Conservation (phyloP, 2,888 invertebrate genomes). For the Eubasilissa splendida region DNA sequence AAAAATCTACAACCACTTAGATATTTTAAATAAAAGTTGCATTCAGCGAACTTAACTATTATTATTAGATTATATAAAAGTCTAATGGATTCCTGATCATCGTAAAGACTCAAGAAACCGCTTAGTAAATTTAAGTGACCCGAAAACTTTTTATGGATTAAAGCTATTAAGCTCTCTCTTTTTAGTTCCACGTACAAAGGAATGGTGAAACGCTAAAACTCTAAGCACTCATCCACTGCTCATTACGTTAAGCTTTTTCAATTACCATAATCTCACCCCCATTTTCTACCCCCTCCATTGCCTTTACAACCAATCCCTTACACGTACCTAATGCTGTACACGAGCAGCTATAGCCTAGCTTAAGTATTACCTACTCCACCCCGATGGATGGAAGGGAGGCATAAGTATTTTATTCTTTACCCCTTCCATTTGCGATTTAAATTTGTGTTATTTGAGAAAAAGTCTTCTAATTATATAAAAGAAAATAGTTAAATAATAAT, state of each 20-base stretch:
- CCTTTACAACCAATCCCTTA: constrained; percentile 54
- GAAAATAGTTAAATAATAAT: too few relatives aligned
- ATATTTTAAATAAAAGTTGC: too few relatives aligned
- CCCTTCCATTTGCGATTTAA: constrained; percentile 34
- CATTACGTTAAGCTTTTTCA: constrained; percentile 59
- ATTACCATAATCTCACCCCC: constrained; percentile 58
- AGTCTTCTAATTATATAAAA: too few relatives aligned
- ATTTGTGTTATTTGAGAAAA: neutral
- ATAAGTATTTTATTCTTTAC: constrained; percentile 41
- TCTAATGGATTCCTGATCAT: constrained; percentile 31
- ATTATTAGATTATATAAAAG: constrained; percentile 10
- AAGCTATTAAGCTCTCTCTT: constrained; percentile 46
- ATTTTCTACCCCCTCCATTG: constrained; percentile 37
- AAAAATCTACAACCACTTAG: too few relatives aligned
- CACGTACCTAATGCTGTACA: constrained; percentile 47
- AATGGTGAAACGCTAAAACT: constrained; percentile 51
- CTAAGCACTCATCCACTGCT: constrained; percentile 55
- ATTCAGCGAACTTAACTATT: neutral
- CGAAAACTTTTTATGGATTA: constrained; percentile 44
- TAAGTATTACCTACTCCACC: constrained; percentile 44
- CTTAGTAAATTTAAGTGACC: constrained; percentile 25
- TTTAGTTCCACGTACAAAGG: constrained; percentile 42
- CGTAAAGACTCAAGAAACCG: constrained; percentile 18
- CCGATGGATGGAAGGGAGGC: constrained; percentile 31
- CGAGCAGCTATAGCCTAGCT: constrained; percentile 40